Conservation (phyloP, 2,113 vertebrate genomes). For the Sminthopsis crassicaudata region DNA sequence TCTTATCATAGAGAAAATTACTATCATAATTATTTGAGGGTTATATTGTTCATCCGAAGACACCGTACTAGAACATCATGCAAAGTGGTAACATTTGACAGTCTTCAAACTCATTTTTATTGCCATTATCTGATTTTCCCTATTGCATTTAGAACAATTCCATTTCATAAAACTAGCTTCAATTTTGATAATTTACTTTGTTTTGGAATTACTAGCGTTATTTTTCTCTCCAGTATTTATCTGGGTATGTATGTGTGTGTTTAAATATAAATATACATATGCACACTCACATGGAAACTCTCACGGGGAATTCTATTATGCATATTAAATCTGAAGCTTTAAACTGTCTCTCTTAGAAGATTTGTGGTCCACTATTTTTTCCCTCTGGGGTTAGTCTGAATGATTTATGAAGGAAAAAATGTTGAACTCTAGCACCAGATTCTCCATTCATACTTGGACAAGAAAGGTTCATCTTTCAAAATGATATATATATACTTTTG, state of each 20-base stretch:
- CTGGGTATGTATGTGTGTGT: background rate
- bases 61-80: background rate
- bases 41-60: background rate
- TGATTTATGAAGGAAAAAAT: slow-evolving; percentile 36
- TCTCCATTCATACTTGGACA: slow-evolving; percentile 20
- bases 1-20: slow-evolving; percentile 27
- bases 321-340: background rate
- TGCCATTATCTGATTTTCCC: background rate
- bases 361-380: slow-evolving; percentile 20
- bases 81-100: background rate
- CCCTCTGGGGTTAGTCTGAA: slow-evolving; percentile 34
- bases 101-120: background rate
- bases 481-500: slow-evolving; percentile 39
- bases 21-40: slow-evolving; percentile 17
- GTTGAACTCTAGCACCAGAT: slow-evolving; percentile 31
- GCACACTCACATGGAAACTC: background rate
- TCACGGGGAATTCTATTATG: background rate
- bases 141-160: background rate
- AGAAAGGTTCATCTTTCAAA: slow-evolving; percentile 27
- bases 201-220: background rate
- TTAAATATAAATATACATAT: background rate
- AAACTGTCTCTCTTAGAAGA: slow-evolving; percentile 21
- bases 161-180: background rate
- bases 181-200: slow-evolving; percentile 35
- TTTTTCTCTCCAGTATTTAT: slow-evolving; percentile 30